Base-by-base conservation (phyloP, 1,140 invertebrate genomes). In the Nasonia longicornis region DNA sequence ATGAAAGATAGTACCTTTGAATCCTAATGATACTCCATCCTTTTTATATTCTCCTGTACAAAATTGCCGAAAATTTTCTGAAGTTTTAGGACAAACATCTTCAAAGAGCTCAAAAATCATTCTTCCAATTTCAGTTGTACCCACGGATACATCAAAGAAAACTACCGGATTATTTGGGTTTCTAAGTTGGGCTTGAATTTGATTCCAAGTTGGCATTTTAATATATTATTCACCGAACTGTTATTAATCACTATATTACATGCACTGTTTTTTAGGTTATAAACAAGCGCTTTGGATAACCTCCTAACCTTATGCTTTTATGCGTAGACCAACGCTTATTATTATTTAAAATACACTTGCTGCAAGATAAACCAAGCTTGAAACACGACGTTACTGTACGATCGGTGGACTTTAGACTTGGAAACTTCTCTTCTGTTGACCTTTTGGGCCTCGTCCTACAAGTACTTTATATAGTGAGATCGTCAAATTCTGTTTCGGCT, bases 151-250 rank as follows among this genome's bases (percentile, higher is more conserved):
- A 88, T 99, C 98, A 91, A 99, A 98, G 89, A 96, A 99, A 12
- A 99, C 98, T 20, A 99, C 97, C 0, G 98, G 98, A 92, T 99
- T 99, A 85, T 96, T 96, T 26, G 96, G 94, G 91, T 97, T 95
- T 84, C 95, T 92, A 31, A 99, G 90, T 90, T 98, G 96, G n/a
- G 94, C 92, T 88, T 97, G 96, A 87, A 98, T 96, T 93, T 97
- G 97, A 92, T 95, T 95, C 96, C 96, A 97, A 79, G 95, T 96
- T 4, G 96, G 96, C 96, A 97, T 97, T 89, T 88, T 92, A 14
- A 63, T 81, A 77, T 72, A 0, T 52, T n/a, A 74, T 74, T 72
- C 7, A 42, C 38, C 10, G 7, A 42, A 35, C 31, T 35, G 31
- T 35, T 35, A 35, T 35, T 35, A 35, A 42, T 11, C 10, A 42